Percentiles rank a stretch among this genome's conserved stretches.
Conservation (phyloP, 2,888 invertebrate species). For the Lissocephala sabroskyi region DNA sequence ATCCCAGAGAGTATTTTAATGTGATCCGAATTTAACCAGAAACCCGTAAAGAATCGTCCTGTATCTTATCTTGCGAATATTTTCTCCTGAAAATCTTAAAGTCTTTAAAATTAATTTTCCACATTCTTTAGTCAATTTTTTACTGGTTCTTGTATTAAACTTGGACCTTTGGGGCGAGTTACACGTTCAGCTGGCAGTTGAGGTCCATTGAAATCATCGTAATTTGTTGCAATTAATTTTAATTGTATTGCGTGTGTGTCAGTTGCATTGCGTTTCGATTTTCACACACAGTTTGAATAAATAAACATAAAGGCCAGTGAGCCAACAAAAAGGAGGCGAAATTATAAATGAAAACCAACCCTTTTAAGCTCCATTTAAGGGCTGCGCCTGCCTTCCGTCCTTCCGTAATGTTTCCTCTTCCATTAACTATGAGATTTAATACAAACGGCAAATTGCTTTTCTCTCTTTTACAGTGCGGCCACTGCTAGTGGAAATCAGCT, state of each 20-base stretch:
- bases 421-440: constrained; percentile 47
- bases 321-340: constrained; percentile 9
- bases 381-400: no score
- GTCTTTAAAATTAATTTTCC: no score
- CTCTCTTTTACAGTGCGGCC: constrained; percentile 81
- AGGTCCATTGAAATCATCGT: constrained; percentile 12
- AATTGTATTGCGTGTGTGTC: constrained; percentile 48
- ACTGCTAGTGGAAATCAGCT: constrained; percentile 83
- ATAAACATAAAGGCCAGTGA: constrained; percentile 40
- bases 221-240: constrained; percentile 59
- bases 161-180: no score
- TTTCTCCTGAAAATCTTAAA: no score
- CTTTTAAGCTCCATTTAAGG: constrained; percentile 41
- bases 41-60: no score
- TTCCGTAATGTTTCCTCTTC: no score
- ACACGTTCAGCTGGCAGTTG: no score
- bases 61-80: no score
- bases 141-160: no score
- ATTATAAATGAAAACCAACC: constrained; percentile 8
- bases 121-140: no score
- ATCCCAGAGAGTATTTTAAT: no score
- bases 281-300: constrained; percentile 59
- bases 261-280: constrained; percentile 49
- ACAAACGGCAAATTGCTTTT: constrained; percentile 14
- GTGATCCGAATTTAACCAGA: no score